Conservation (phyloP, 2,888 invertebrate genomes). For the Callosobruchus maculatus region DNA sequence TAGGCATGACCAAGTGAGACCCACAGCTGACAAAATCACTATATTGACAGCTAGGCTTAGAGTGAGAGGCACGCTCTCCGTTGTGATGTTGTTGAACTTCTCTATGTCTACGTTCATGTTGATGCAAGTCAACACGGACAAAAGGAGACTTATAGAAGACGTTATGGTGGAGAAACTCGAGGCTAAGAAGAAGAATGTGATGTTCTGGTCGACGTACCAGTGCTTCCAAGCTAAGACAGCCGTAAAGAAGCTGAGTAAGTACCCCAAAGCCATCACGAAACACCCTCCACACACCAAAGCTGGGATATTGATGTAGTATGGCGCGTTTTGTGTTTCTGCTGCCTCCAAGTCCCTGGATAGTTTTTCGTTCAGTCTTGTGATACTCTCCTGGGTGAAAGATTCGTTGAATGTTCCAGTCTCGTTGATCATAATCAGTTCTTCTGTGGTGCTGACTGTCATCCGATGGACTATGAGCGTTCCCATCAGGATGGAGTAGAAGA, state of each 20-base stretch:
- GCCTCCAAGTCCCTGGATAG: constrained; percentile 16
- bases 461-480: constrained; percentile 51
- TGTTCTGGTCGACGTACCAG: constrained; percentile 67
- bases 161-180: constrained; percentile 55
- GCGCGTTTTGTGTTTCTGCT: not conserved
- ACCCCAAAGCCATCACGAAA: constrained; percentile 53
- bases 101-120: constrained; percentile 23
- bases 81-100: constrained; percentile 9
- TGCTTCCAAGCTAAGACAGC: constrained; percentile 60
- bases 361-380: not conserved
- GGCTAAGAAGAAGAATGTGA: constrained; percentile 59
- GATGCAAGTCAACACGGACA: constrained; percentile 23
- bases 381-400: not conserved
- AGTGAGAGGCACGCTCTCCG: constrained; percentile 15
- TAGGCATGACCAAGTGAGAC: constrained; percentile 59
- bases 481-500: constrained; percentile 56
- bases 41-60: constrained; percentile 49
- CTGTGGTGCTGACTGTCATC: constrained; percentile 15
- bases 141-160: constrained; percentile 44
- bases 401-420: not conserved
- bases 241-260: constrained; percentile 52
- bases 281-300: constrained; percentile 49
- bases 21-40: constrained; percentile 58
- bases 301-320: constrained; percentile 28
- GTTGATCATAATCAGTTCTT: not conserved